Evolutionary conservation across 2,113 vertebrate genomes (phyloP), one percentile per base, ranked within the genome.

Genomic region (Asarcornis scutulata): DNA sequence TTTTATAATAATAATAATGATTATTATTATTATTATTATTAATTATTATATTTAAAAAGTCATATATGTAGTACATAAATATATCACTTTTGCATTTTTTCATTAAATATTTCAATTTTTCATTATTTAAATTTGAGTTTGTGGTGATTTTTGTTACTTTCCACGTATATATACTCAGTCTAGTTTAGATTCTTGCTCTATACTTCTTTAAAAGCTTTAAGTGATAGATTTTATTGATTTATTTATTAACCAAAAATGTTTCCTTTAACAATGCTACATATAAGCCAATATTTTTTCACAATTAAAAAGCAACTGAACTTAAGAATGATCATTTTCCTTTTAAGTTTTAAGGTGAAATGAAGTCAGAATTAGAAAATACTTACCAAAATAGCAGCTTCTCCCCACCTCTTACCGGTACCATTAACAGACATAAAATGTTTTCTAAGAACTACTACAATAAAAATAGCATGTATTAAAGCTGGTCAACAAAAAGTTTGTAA

Each of bases 11-110:
- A 40, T 40, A 40, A 40, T 40, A 13, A 40, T 40, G 5, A 40
- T 40, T 13, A 48, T 20, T 48, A 40, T 40, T 38, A 38, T 38
- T 38, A 38, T 38, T 38, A 38, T 17, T 50, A 50, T 50, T 63
- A 63, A 11, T 38, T 10, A 38, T 23, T 25, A 50, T 25, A 50
- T 50, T 50, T 25, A 5, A 36, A 2, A 36, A 59, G 55, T 66
- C 22, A 2, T 12, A 7, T 8, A 2, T 5, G 25, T 36, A 55
- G 1, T n/a, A 4, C 38, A 62, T 62, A 56, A 71, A 67, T 13
- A n/a, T 8, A 27, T 0, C 44, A 22, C 0, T 4, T 69, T 26
- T 32, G 21, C 27, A 26, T 17, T 83, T 31, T 53, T 29, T 1
- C 9, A 23, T 55, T 52, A 42, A 27, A 55, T 1, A 64, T 67